Evolutionary conservation across 2,113 vertebrate genomes (phyloP), one percentile per base, ranked within the genome.

Genomic region (Dromaius novaehollandiae): DNA sequence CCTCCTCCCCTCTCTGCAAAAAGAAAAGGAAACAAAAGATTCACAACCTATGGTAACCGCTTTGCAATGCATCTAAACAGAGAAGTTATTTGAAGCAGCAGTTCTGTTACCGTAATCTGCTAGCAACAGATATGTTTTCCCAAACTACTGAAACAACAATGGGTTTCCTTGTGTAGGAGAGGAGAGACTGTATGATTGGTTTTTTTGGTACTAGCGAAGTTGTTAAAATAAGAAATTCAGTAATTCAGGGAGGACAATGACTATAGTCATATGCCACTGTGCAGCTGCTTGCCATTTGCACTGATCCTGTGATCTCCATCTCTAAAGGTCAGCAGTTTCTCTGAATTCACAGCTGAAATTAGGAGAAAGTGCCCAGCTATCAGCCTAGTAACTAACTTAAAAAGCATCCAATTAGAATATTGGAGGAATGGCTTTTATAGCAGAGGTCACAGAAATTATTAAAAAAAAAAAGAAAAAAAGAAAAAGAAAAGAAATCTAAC

Each of bases 261-360:
- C 87, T 92, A 78, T 6, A 98, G 98, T 96, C 96, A 96, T 58
- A 74, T 55, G 68, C 30, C 28, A 21, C 76, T 76, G 82, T 66
- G 93, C 96, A 98, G 96, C 96, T 97, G 96, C 91, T 91, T 95
- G 91, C 86, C 95, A 68, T 95, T 82, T 51, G 61, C 91, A 58
- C 86, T 56, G 91, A 88, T 89, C 94, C 97, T 97, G 86, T 95
- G 97, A 97, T 89, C 48, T 63, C 61, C 10, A 0, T 66, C 58
- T 90, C 8, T 24, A 74, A 97, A 98, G 96, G 96, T 97, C 96
- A 97, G 92, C 89, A 93, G 89, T 88, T 87, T 93, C 93, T 96
- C 82, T 94, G 66, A 89, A 63, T 81, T 93, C 81, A 48, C 75
- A 86, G 93, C 88, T 85, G 84, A 82, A 74, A 66, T 86, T 36